Evolutionary conservation across 2,888 invertebrate species (phyloP).

Genomic region (Nomada lathburiana): DNA sequence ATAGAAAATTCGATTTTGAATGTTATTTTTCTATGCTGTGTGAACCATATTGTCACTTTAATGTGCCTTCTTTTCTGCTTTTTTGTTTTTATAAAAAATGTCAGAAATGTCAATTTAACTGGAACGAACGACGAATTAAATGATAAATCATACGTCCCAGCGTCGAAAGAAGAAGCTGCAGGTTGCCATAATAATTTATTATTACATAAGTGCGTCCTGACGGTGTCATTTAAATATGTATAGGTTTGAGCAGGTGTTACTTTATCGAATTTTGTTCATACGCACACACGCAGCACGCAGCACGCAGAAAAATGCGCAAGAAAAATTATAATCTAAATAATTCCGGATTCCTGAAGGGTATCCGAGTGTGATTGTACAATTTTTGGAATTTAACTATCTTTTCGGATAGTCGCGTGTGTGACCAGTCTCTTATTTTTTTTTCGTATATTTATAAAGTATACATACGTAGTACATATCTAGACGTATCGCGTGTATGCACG

Average conservation of each 20-base stretch:
- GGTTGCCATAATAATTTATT: constrained; percentile 40
- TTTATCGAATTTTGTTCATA: constrained; percentile 49
- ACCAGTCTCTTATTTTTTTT: constrained; percentile 58
- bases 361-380: constrained; percentile 66
- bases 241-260: constrained; percentile 61
- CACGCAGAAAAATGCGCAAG: constrained; percentile 50
- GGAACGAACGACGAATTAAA: constrained; percentile 11
- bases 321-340: constrained; percentile 60
- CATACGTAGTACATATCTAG: constrained; percentile 36
- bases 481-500: constrained; percentile 49
- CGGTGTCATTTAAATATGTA: constrained; percentile 48
- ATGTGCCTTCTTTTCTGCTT: constrained; percentile 42
- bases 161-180: constrained; percentile 39
- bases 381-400: constrained; percentile 48
- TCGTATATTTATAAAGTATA: constrained; percentile 51
- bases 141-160: constrained; percentile 21
- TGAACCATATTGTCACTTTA: constrained; percentile 76
- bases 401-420: constrained; percentile 41
- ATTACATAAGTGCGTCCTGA: constrained; percentile 42
- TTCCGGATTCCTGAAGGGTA: constrained; percentile 19
- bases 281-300: constrained; percentile 54
- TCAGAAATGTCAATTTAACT: constrained; percentile 23
- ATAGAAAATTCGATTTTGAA: constrained; percentile 41
- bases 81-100: constrained; percentile 37
- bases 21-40: constrained; percentile 63